Percentiles rank a stretch among this genome's conserved stretches.
Evolutionary conservation across 2,113 vertebrate genomes (phyloP).

Genomic region (Zosterops borbonicus): DNA sequence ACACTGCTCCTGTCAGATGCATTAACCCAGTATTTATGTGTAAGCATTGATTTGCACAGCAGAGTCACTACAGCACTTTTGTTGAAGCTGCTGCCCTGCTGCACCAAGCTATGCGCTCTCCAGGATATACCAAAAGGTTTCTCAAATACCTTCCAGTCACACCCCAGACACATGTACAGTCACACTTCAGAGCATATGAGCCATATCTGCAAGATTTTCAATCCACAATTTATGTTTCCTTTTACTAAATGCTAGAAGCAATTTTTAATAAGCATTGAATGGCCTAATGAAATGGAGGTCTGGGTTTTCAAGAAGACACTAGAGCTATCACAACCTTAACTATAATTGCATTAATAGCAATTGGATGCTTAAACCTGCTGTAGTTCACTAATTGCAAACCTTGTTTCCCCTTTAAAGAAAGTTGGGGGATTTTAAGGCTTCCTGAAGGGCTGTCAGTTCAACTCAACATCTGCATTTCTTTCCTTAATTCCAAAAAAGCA

Average conservation of each 20-base stretch:
- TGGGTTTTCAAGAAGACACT: constrained; percentile 2
- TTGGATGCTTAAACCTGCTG: background rate
- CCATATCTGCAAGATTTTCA: background rate
- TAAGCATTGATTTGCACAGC: background rate
- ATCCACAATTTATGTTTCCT: background rate
- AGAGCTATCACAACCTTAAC: constrained; percentile 23
- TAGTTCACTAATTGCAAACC: constrained; percentile 48
- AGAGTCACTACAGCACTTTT: background rate
- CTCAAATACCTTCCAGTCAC: background rate
- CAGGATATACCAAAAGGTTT: background rate
- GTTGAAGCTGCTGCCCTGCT: background rate
- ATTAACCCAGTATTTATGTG: background rate
- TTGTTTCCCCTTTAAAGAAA: constrained; percentile 36
- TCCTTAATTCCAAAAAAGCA: background rate
- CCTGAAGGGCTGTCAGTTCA: constrained; percentile 57
- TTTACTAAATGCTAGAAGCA: background rate
- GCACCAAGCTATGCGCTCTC: background rate
- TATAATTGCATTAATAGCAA: constrained; percentile 68
- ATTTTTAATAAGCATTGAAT: background rate
- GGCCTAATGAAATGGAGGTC: background rate
- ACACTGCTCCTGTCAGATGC: background rate
- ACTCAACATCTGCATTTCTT: constrained; percentile 46
- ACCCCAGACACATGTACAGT: background rate
- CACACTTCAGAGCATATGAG: background rate
- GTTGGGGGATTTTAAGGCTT: constrained; percentile 39